Conservation (phyloP, 2,797 vertebrate species). For the Mastacembelus armatus region DNA sequence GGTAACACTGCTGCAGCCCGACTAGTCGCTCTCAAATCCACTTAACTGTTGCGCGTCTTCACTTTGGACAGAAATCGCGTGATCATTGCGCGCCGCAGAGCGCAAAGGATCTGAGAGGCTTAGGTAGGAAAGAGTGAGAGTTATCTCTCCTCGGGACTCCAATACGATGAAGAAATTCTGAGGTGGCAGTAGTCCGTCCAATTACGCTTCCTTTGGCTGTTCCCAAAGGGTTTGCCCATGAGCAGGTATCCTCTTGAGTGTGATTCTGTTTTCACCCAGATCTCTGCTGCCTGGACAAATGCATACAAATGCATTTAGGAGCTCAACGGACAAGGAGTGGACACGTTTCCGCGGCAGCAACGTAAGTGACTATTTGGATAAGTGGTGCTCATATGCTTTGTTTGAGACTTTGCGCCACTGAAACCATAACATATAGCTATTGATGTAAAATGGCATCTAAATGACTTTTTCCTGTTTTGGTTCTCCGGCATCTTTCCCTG, state of each 20-base stretch:
- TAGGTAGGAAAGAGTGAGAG: constrained; percentile 45
- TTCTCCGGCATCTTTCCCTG: constrained; percentile 34
- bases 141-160: constrained; percentile 63
- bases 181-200: constrained; percentile 63
- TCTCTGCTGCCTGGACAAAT: constrained; percentile 97
- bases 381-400: constrained; percentile 13
- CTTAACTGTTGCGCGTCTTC: constrained; percentile 61
- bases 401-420: constrained; percentile 13
- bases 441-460: constrained; percentile 20
- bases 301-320: constrained; percentile 99
- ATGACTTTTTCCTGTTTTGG: constrained; percentile 18
- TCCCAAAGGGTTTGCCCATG: constrained; percentile 85
- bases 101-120: constrained; percentile 55
- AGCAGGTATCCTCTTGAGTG: constrained; percentile 82
- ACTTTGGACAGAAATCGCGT: constrained; percentile 59
- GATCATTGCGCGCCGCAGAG: constrained; percentile 68
- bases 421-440: constrained; percentile 3
- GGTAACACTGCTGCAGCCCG: constrained; percentile 14
- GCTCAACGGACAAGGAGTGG: constrained; percentile 98
- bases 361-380: constrained; percentile 87
- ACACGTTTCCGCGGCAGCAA: constrained; percentile 89
- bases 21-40: constrained; percentile 12
- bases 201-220: constrained; percentile 66
- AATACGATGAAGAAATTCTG: constrained; percentile 79
- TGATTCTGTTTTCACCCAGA: constrained; percentile 93